Evolutionary conservation across 2,888 invertebrate genomes (phyloP).

Genomic region (Oscheius sp.): DNA sequence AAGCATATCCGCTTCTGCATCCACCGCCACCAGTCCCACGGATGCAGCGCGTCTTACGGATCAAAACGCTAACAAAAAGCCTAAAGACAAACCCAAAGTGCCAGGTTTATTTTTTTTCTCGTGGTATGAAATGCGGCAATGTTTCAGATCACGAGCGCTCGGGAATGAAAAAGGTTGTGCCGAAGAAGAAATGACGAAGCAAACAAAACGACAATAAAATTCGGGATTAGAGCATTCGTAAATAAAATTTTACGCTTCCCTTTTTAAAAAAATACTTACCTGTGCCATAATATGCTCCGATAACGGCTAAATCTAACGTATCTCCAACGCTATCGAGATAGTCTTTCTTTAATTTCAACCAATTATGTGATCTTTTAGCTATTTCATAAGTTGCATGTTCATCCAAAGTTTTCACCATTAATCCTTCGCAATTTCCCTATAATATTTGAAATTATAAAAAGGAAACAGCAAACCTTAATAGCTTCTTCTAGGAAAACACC

Average conservation of each 20-base stretch:
- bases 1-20: too few species aligned
- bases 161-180: too few species aligned
- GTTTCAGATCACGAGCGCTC: too few species aligned
- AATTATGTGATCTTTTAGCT: constrained; percentile 90
- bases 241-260: background rate
- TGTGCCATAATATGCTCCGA: constrained; percentile 88
- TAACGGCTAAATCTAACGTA: constrained; percentile 92
- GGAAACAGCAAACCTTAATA: constrained; percentile 78
- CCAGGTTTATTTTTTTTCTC: too few species aligned
- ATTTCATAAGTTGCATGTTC: constrained; percentile 94
- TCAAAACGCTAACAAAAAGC: too few species aligned
- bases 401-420: constrained; percentile 95
- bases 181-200: too few species aligned
- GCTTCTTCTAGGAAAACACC: constrained; percentile 93
- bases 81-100: too few species aligned
- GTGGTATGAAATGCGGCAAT: too few species aligned
- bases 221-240: too few species aligned
- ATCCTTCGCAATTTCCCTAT: constrained; percentile 92
- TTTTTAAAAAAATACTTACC: constrained; percentile 28
- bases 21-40: too few species aligned
- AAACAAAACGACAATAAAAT: too few species aligned
- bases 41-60: too few species aligned
- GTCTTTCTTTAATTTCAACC: constrained; percentile 85
- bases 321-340: constrained; percentile 96
- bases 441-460: constrained; percentile 31